phyloP scores from a whole-genome alignment of 1,140 invertebrate genomes.

The Drosophila sucinea region DNA sequence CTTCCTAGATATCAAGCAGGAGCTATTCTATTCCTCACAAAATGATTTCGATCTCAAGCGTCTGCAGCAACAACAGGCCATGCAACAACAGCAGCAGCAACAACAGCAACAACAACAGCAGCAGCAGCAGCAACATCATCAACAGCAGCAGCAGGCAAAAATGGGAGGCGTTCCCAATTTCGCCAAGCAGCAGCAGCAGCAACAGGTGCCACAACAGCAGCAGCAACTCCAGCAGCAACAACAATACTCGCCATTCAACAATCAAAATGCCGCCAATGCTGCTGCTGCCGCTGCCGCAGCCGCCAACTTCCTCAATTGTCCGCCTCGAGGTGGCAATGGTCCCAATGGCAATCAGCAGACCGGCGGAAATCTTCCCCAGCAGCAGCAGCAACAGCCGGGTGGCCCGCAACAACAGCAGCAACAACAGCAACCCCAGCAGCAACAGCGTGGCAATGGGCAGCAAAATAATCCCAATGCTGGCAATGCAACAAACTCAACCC shows the following conservation, averaged over 20 bases:
- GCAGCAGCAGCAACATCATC: slow-evolving; percentile 61
- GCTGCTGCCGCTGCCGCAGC: slow-evolving; percentile 29
- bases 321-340: slow-evolving; percentile 83
- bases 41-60: slow-evolving; percentile 83
- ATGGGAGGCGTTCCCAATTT: slow-evolving; percentile 73
- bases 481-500: slow-evolving; percentile 57
- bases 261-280: slow-evolving; percentile 66
- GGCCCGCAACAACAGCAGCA: slow-evolving; percentile 56
- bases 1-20: slow-evolving; percentile 81
- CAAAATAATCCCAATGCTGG: slow-evolving; percentile 71
- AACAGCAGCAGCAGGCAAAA: slow-evolving; percentile 53
- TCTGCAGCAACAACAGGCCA: slow-evolving; percentile 78
- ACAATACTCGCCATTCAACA: slow-evolving; percentile 87
- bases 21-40: slow-evolving; percentile 82
- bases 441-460: slow-evolving; percentile 58
- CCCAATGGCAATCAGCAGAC: slow-evolving; percentile 84
- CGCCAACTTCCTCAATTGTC: slow-evolving; percentile 78
- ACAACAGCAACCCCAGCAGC: slow-evolving; percentile 52
- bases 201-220: slow-evolving; percentile 84
- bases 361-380: slow-evolving; percentile 84
- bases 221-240: slow-evolving; percentile 85
- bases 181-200: slow-evolving; percentile 81
- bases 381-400: slow-evolving; percentile 52
- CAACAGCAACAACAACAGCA: slow-evolving; percentile 67
- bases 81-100: slow-evolving; percentile 73